Percentiles rank a stretch among this genome's conserved stretches.
Evolutionary conservation across 1,140 invertebrate genomes (phyloP).

Genomic region (Ylistrum balloti): DNA sequence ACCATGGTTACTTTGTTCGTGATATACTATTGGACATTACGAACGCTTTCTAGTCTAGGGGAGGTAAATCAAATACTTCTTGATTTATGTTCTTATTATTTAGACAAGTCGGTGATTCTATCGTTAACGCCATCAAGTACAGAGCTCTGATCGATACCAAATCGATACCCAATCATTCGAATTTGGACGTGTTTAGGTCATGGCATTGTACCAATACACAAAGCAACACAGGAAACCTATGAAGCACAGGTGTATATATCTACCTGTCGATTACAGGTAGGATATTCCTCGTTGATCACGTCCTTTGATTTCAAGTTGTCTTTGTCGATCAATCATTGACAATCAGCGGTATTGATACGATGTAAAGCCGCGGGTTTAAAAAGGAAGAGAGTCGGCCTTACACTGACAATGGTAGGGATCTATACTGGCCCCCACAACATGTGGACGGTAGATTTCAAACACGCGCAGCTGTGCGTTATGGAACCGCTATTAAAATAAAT

Average conservation of each 20-base stretch:
- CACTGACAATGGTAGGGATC: background rate
- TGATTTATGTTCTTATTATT: constrained; percentile 31
- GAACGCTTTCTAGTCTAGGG: background rate
- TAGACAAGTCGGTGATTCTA: constrained; percentile 24
- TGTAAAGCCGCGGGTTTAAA: constrained; percentile 20
- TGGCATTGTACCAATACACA: constrained; percentile 13
- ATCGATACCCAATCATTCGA: constrained; percentile 13
- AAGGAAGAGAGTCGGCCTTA: constrained; percentile 15
- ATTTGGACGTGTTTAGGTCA: background rate
- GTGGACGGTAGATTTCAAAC: background rate
- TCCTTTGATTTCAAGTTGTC: constrained; percentile 6
- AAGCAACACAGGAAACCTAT: background rate
- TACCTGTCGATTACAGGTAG: background rate
- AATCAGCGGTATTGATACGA: constrained; percentile 11
- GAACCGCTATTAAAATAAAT: background rate
- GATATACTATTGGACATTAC: background rate
- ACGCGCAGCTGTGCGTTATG: background rate
- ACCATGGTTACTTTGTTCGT: background rate
- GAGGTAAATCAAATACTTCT: background rate
- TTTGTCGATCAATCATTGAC: background rate
- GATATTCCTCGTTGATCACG: background rate
- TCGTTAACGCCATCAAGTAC: constrained; percentile 11
- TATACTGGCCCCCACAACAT: background rate
- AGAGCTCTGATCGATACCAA: background rate
- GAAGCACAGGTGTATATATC: constrained; percentile 21